Conservation (phyloP, 2,888 invertebrate species). For the Agrochola lychnidis region DNA sequence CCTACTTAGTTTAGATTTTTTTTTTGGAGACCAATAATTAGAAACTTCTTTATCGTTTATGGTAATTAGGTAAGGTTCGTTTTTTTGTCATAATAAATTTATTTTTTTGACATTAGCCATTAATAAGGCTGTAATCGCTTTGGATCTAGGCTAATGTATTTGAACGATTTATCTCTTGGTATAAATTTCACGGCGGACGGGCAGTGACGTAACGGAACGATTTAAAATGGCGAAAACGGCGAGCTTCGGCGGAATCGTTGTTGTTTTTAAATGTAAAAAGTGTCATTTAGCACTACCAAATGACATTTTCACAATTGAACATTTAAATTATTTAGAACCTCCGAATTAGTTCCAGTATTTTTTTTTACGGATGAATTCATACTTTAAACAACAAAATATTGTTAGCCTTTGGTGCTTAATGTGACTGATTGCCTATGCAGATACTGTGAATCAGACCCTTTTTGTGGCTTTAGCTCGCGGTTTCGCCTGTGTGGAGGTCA, state of each 20-base stretch:
- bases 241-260: constrained; percentile 9
- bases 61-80: constrained; percentile 22
- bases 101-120: constrained; percentile 39
- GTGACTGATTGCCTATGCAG: too few species aligned
- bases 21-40: constrained; percentile 17
- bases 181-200: constrained; percentile 39
- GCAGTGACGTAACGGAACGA: constrained; percentile 35
- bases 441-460: too few species aligned
- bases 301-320: neutral
- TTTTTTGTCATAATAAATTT: constrained; percentile 21
- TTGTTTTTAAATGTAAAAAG: constrained; percentile 29
- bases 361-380: too few species aligned
- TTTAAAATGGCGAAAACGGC: constrained; percentile 30
- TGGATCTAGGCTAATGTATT: constrained; percentile 54
- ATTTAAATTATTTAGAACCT: constrained; percentile 10
- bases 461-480: too few species aligned
- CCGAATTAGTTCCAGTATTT: neutral
- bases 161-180: constrained; percentile 55
- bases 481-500: too few species aligned
- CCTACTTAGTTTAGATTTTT: neutral
- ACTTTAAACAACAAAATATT: too few species aligned
- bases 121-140: constrained; percentile 45
- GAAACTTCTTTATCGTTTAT: constrained; percentile 18
- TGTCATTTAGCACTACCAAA: constrained; percentile 4
- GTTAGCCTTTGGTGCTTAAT: too few species aligned